A percentile compares a stretch with the other conserved stretches of the same genome.
These are phyloP conservation scores for Thyatira batis DNA, from an alignment of 2,888 invertebrate species.

Conservation along the genomic window DNA sequence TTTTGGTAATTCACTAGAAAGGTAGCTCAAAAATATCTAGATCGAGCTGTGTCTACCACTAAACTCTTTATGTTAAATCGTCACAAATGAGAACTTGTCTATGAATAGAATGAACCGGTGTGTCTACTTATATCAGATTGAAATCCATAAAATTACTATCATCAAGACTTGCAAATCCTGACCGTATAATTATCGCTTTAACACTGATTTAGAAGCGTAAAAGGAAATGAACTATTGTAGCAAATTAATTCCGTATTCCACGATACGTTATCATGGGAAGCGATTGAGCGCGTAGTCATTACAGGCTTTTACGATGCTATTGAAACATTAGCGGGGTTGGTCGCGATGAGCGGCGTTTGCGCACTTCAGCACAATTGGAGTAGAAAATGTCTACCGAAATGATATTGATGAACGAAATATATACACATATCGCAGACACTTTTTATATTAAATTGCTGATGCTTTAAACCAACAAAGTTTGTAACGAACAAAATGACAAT, in stretches of 20 bases:
- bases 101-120: neutral
- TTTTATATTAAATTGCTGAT: too few species aligned
- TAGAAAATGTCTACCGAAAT: too few species aligned
- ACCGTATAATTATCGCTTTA: neutral
- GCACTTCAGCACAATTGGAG: constrained; percentile 27
- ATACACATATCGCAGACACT: too few species aligned
- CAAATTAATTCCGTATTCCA: constrained; percentile 19
- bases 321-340: constrained; percentile 19
- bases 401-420: neutral
- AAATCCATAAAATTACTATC: constrained; percentile 13
- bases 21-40: too few species aligned
- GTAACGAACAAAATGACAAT: too few species aligned
- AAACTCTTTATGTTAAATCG: too few species aligned
- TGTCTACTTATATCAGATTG: neutral
- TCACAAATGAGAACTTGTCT: constrained; percentile 13
- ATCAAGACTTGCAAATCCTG: constrained; percentile 14
- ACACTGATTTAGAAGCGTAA: constrained; percentile 12
- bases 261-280: constrained; percentile 29
- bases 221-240: constrained; percentile 21
- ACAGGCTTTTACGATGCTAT: constrained; percentile 28
- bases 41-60: too few species aligned
- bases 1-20: too few species aligned
- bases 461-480: too few species aligned
- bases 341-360: constrained; percentile 1
- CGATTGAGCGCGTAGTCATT: constrained; percentile 22